These are phyloP conservation scores for Megaceryle maxima DNA, from an alignment of 2,113 vertebrate species.

Conservation along the genomic window DNA sequence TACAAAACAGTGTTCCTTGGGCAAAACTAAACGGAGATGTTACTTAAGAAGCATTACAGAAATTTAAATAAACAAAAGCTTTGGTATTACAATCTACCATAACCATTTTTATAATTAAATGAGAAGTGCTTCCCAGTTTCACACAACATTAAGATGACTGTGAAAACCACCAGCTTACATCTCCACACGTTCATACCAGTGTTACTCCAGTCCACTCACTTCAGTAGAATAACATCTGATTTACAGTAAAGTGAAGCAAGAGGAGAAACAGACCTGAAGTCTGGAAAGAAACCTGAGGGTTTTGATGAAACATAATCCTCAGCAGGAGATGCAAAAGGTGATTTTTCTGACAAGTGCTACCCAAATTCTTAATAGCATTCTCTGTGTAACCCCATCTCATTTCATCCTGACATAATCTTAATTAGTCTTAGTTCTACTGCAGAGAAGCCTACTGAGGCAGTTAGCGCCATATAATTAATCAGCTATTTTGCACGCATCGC, in stretches of 20 bases:
- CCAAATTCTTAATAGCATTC: slow-evolving; percentile 54
- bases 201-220: background rate
- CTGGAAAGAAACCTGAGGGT: background rate
- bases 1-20: background rate
- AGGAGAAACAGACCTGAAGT: background rate
- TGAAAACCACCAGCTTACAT: background rate
- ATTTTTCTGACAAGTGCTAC: slow-evolving; percentile 22
- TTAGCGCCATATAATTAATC: slow-evolving; percentile 78
- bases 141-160: background rate
- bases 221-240: background rate
- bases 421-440: slow-evolving; percentile 75
- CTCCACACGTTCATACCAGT: background rate
- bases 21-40: slow-evolving; percentile 11
- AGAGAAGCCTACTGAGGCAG: slow-evolving; percentile 68
- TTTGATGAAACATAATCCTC: slow-evolving; percentile 2
- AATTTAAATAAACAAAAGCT: slow-evolving; percentile 57
- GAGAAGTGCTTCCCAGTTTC: background rate
- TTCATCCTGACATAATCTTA: slow-evolving; percentile 73
- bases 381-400: slow-evolving; percentile 55
- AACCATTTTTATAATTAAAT: background rate
- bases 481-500: slow-evolving; percentile 65
- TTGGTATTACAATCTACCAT: background rate
- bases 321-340: slow-evolving; percentile 9
- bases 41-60: slow-evolving; percentile 15
- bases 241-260: background rate